Evolutionary conservation across 2,113 vertebrate species (phyloP), one percentile per base, ranked within the genome.

Genomic region (Nycticryphes semicollaris): DNA sequence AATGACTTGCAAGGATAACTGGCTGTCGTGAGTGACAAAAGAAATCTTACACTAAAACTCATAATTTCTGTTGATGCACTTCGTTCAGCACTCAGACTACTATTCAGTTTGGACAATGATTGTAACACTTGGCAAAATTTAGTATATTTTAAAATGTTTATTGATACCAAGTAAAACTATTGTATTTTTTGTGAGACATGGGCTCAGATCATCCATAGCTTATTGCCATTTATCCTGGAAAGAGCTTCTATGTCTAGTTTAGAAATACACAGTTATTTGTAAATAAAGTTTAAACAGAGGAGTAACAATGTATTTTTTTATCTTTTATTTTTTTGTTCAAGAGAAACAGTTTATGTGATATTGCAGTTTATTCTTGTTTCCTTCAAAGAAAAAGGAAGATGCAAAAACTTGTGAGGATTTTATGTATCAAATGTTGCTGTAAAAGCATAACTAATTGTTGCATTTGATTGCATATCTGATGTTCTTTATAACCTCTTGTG

Each of bases 1-100:
- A 99, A 98, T 90, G 99, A 99, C 89, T 98, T 99, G 96, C 99
- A 99, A 97, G 98, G 99, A 96, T 99, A 98, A 94, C 86, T 92
- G 94, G n/a, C 92, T 94, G 50, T 92, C 6, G 41, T 89, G 92
- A 92, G 87, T 75, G 88, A 87, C 88, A 84, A 93, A 39, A 88
- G 90, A 95, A 80, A 90, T 47, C 69, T 92, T 94, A 98, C 92
- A 95, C 95, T 98, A 98, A 95, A 91, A 87, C 87, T 47, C 98
- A 96, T 95, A 93, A 92, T 98, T 98, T 97, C 98, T 98, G 98
- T 98, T 98, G 96, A 98, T 98, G 98, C 98, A 98, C 98, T 98
- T 97, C 95, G 20, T 97, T 96, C 97, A 96, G 84, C 96, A 98
- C 97, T 97, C 96, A 98, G 97, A 98, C 97, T 98, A 96, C 97